These are phyloP conservation scores for Rambutsinella grinnellia DNA, from an alignment of 2,888 invertebrate genomes.

Conservation along the genomic window DNA sequence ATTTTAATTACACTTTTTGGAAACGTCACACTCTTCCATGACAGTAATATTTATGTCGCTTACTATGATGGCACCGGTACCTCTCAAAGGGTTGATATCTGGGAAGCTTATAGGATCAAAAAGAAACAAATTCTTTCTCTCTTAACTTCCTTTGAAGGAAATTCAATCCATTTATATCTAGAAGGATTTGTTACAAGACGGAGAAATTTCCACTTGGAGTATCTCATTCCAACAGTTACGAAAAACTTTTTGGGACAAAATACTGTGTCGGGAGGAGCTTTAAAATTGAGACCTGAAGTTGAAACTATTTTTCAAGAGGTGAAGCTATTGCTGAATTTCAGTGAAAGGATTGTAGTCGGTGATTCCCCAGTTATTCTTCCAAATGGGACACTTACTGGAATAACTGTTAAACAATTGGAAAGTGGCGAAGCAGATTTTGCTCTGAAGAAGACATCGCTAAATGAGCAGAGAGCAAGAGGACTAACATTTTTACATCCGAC, in stretches of 20 bases:
- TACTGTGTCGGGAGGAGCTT: no score
- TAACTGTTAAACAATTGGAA: slow-evolving; percentile 13
- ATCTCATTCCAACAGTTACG: neutral
- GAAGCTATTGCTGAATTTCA: slow-evolving; percentile 39
- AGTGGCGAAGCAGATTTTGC: slow-evolving; percentile 31
- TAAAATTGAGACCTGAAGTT: neutral
- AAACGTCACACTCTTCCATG: no score
- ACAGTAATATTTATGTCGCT: no score
- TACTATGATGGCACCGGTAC: no score
- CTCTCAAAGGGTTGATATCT: neutral
- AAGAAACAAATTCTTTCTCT: neutral
- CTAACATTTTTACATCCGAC: slow-evolving; percentile 40
- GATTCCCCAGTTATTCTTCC: neutral
- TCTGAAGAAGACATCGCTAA: slow-evolving; percentile 24
- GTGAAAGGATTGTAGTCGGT: slow-evolving; percentile 25
- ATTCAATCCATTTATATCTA: neutral
- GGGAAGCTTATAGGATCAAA: neutral
- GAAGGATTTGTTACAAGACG: neutral
- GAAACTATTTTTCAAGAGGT: slow-evolving; percentile 4
- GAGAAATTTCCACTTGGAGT: neutral
- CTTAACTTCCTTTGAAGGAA: no score
- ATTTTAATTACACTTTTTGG: no score
- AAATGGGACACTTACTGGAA: slow-evolving; percentile 25
- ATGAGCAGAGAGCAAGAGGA: slow-evolving; percentile 5
- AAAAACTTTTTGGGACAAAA: no score